Base-by-base conservation (phyloP, 2,888 invertebrate species). In the Polyommatus icarus region DNA sequence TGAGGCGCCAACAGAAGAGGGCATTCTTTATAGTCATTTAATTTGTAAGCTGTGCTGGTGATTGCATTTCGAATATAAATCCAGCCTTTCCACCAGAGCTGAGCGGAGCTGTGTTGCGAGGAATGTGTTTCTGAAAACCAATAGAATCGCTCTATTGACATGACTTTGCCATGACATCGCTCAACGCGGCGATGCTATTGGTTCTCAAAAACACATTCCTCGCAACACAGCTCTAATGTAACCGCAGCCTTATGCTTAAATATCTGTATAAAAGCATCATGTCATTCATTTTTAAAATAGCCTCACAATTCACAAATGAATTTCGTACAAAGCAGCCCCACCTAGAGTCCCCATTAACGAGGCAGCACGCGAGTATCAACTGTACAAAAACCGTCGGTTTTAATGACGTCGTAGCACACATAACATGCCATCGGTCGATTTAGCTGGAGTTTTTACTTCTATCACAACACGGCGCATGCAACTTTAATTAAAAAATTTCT, bases 381-480 rank as follows among this genome's bases (percentile, higher is more conserved):
- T 5, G 8, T 40, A 72, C 72, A 40, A 72, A 72, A 72, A 72
- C 72, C 72, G 40, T 24, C 72, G 40, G 40, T 72, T 71, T 72
- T 72, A 72, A 72, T 72, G 72, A 72, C 40, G 72, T 72, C 72
- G 72, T 40, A 72, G 18, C 71, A 36, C 36, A 36, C 71, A 29
- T 12, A 3, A 72, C 40, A 72, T 72, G 72, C 72, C 72, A 72
- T 72, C 72, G 72, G 72, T 72, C 72, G n/a, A 72, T 72, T 72
- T 72, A 71, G 71, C 71, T n/a, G 72, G 8, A 72, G 20, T 72
- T 72, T 72, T 40, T 20, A 72, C 40, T 72, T 71, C 32, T 29
- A 71, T 71, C 36, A 36, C 20, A n/a, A 40, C 40, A n/a, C 10
- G 72, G 36, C 40, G 8, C 72, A 72, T 67, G 67, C 40, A 20